Conservation (phyloP, 1,140 invertebrate genomes). For the Drosophila lowei region DNA sequence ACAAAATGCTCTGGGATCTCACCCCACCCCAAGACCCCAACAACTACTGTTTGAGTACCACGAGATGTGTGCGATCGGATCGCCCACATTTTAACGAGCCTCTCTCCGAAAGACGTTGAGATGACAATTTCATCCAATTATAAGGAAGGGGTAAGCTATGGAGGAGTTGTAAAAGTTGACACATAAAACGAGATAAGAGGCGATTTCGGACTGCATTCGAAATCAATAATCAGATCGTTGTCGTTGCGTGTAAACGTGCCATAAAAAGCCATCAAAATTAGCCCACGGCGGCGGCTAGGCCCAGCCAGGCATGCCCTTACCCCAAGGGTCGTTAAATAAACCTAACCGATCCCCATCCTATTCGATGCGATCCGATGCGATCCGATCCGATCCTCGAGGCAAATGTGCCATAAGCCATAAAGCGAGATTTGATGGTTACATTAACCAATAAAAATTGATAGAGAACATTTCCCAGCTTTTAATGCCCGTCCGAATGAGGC, state of each 20-base stretch:
- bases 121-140: conserved; percentile 36
- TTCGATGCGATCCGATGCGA: conserved; percentile 15
- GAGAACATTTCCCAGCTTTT: conserved; percentile 33
- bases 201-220: conserved; percentile 35
- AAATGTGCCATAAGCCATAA: conserved; percentile 49
- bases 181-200: conserved; percentile 49
- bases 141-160: neutral
- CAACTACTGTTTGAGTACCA: conserved; percentile 34
- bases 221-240: conserved; percentile 55
- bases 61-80: neutral
- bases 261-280: conserved; percentile 43
- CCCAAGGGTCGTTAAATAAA: conserved; percentile 32
- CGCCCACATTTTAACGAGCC: conserved; percentile 5
- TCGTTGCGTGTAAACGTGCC: conserved; percentile 46
- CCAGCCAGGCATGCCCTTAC: neutral
- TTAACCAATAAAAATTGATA: conserved; percentile 38
- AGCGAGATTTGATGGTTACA: conserved; percentile 48
- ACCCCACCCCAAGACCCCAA: neutral
- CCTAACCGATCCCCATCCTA: conserved; percentile 19
- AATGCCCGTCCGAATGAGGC: conserved; percentile 33
- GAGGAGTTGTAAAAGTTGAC: conserved; percentile 43
- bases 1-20: conserved; percentile 26
- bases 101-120: neutral
- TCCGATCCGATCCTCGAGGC: conserved; percentile 21
- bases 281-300: conserved; percentile 5